phyloP scores from a whole-genome alignment of 2,888 invertebrate species.

The Ptilodon capucinus region DNA sequence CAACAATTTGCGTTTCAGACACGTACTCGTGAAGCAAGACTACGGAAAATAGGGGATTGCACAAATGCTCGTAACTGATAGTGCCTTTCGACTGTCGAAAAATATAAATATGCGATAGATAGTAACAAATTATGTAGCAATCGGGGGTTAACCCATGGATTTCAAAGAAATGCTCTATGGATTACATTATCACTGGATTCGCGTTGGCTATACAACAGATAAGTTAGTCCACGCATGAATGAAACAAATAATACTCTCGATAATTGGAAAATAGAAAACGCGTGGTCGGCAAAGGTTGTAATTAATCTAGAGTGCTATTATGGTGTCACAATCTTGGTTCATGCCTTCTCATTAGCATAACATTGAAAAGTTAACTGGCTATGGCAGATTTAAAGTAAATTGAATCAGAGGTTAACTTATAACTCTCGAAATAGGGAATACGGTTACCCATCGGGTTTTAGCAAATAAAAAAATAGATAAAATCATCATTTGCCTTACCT shows the following conservation, averaged over 20 bases:
- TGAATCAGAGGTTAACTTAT: no score
- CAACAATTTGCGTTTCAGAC: neutral
- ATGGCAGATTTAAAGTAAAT: no score
- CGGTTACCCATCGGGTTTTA: no score
- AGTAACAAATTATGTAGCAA: neutral
- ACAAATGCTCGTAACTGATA: neutral
- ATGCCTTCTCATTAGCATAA: no score
- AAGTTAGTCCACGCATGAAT: slow-evolving; percentile 25
- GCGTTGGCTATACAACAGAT: slow-evolving; percentile 1
- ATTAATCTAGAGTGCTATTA: no score
- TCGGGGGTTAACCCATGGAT: neutral
- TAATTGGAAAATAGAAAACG: slow-evolving; percentile 22
- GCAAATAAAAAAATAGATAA: no score
- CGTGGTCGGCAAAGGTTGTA: neutral
- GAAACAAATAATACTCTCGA: slow-evolving; percentile 22
- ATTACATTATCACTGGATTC: neutral
- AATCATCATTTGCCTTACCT: no score
- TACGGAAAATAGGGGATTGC: neutral
- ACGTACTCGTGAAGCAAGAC: neutral
- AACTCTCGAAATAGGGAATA: no score
- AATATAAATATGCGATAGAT: neutral
- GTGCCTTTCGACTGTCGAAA: no score
- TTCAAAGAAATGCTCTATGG: neutral
- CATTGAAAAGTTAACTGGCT: no score
- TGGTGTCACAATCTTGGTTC: no score